Conservation (phyloP, 2,113 vertebrate species). For the Trematomus loennbergii region DNA sequence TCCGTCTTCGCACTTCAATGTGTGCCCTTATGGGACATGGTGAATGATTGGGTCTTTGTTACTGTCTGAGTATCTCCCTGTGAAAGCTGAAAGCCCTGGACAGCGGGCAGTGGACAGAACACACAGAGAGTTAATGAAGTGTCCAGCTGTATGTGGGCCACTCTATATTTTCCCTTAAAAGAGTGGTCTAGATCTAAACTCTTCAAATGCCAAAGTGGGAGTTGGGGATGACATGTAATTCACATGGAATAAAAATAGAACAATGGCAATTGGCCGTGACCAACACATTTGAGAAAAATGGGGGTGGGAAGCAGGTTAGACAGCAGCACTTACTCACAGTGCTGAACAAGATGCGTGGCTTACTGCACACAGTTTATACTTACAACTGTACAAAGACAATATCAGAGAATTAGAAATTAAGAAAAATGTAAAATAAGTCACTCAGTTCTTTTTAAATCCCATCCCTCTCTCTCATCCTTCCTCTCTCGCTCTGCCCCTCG, state of each 20-base stretch:
- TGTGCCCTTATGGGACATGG: background rate
- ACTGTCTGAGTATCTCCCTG: background rate
- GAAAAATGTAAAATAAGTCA: slow-evolving; percentile 7
- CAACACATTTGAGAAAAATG: slow-evolving; percentile 22
- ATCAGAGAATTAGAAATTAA: background rate
- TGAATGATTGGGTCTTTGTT: slow-evolving; percentile 28
- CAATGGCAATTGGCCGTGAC: slow-evolving; percentile 14
- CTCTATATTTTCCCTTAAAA: slow-evolving; percentile 1
- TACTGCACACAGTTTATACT: slow-evolving; percentile 1
- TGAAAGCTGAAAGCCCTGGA: background rate
- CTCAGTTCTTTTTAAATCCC: background rate
- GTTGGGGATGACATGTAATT: slow-evolving; percentile 33
- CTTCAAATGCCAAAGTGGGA: background rate
- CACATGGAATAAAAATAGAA: slow-evolving; percentile 39
- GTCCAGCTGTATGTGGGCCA: slow-evolving; percentile 20
- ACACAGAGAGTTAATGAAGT: slow-evolving; percentile 15
- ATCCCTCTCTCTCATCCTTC: background rate
- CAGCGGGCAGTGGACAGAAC: background rate
- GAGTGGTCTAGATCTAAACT: slow-evolving; percentile 27
- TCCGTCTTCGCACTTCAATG: background rate
- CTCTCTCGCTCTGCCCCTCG: slow-evolving; percentile 20
- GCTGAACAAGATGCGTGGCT: background rate
- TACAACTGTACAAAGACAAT: background rate
- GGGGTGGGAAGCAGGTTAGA: slow-evolving; percentile 15
- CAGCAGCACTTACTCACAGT: slow-evolving; percentile 10